Percentiles rank a stretch among this genome's conserved stretches.
Evolutionary conservation across 2,113 vertebrate genomes (phyloP).

Genomic region (Macaca fascicularis): T2T-MFA8v1.1 NC_088376.1:61296501-61297000

Average conservation of each 20-base stretch:
- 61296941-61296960: not conserved
- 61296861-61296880: not conserved
- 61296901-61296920: not conserved
- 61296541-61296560: not conserved
- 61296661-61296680: not conserved
- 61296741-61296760: not conserved
- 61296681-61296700: not conserved
- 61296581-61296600: constrained; percentile 8
- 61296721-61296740: not conserved
- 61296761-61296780: not conserved
- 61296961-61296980: not conserved
- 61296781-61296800: not conserved
- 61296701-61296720: not conserved
- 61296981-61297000: not conserved
- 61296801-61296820: not conserved
- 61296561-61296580: not conserved
- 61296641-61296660: constrained; percentile 13
- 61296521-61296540: constrained; percentile 7
- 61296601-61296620: not conserved
- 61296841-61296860: not conserved
- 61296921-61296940: not conserved
- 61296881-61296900: not conserved
- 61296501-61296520: not conserved
- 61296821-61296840: not conserved
- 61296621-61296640: not conserved